These are phyloP conservation scores for Apostichopus parvimensis DNA, from an alignment of 35 echinoderm and acorn worm genomes.

Conservation along the genomic window DNA sequence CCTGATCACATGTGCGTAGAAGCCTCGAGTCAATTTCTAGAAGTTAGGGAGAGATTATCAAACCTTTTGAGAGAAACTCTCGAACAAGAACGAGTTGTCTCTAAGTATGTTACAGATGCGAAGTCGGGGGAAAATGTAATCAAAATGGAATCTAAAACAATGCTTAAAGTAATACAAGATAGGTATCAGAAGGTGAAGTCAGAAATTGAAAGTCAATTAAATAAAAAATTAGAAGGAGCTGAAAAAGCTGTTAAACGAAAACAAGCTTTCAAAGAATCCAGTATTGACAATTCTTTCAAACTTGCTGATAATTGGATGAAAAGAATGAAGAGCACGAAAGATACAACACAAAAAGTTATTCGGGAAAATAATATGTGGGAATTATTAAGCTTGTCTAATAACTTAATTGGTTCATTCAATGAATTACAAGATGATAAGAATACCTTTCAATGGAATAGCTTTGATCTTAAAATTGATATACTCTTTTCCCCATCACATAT, in stretches of 20 bases:
- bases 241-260: neutral
- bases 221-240: neutral
- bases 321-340: neutral
- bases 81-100: neutral
- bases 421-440: neutral
- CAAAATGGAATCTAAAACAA: neutral
- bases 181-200: neutral
- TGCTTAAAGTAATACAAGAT: neutral
- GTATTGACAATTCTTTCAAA: neutral
- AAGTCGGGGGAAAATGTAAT: neutral
- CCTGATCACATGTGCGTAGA: constrained; percentile 5
- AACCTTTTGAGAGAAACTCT: neutral
- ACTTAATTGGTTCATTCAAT: constrained; percentile 5
- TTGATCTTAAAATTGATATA: neutral
- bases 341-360: neutral
- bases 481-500: neutral
- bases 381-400: neutral
- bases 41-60: neutral
- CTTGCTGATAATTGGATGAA: neutral
- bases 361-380: constrained; percentile 41
- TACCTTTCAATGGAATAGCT: constrained; percentile 2
- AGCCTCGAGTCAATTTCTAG: neutral
- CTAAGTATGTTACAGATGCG: neutral
- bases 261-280: neutral
- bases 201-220: neutral